Conservation (phyloP, 2,797 vertebrate genomes). For the Lerista edwardsae region DNA sequence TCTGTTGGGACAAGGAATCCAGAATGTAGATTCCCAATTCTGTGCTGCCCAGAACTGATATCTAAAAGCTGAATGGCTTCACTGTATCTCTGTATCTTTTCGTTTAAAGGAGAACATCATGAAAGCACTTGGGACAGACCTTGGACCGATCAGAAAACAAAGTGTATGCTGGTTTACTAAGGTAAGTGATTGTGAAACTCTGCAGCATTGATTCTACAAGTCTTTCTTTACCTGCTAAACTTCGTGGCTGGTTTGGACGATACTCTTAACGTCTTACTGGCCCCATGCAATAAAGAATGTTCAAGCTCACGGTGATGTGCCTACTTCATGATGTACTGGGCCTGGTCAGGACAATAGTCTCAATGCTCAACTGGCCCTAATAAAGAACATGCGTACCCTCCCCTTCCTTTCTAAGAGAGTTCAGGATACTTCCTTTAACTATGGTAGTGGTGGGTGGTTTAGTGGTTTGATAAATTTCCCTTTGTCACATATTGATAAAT, state of each 20-base stretch:
- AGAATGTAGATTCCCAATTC: not conserved
- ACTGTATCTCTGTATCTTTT: not conserved
- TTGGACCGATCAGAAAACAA: slow-evolving; percentile 54
- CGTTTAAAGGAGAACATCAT: slow-evolving; percentile 59
- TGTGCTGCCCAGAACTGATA: not conserved
- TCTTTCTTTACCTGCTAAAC: not conserved
- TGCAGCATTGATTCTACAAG: not conserved
- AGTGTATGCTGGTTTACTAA: slow-evolving; percentile 18
- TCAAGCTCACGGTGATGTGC: not conserved
- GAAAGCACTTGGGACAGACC: slow-evolving; percentile 57
- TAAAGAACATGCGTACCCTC: too few species aligned
- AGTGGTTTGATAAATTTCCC: too few species aligned
- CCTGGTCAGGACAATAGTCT: too few species aligned
- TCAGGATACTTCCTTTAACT: too few species aligned
- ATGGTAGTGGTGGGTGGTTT: too few species aligned
- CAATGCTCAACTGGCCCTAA: too few species aligned
- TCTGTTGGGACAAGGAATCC: not conserved
- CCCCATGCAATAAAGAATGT: not conserved
- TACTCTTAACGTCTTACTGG: too few species aligned
- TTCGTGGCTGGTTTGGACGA: too few species aligned
- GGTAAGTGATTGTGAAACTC: slow-evolving; percentile 51
- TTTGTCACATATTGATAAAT: too few species aligned
- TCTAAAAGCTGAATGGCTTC: not conserved
- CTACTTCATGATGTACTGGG: too few species aligned
- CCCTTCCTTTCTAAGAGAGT: too few species aligned